Conservation (phyloP, 1,140 invertebrate species). For the Calephelis virginiensis region DNA sequence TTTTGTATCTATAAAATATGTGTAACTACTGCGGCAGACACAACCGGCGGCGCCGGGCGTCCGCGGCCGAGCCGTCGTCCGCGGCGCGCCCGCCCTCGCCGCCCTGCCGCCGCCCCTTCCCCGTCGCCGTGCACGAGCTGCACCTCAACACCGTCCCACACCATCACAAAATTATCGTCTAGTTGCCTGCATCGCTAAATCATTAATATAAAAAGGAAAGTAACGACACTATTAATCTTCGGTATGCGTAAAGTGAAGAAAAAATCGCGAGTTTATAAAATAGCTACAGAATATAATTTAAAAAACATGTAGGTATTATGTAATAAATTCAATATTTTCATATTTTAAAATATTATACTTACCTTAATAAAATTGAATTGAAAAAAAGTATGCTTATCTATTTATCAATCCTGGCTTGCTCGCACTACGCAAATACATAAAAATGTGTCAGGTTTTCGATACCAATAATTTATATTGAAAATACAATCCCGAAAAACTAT, state of each 20-base stretch:
- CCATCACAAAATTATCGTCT: constrained; percentile 24
- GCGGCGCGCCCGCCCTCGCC: constrained; percentile 30
- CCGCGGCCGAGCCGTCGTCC: constrained; percentile 24
- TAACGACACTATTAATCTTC: too few relatives aligned
- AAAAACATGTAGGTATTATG: too few relatives aligned
- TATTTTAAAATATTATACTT: neutral
- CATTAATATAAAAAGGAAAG: neutral
- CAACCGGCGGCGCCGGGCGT: constrained; percentile 35
- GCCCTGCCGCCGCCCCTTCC: constrained; percentile 59
- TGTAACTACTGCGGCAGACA: neutral
- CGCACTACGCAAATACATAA: too few relatives aligned
- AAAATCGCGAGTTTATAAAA: too few relatives aligned
- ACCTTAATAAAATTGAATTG: constrained; percentile 28
- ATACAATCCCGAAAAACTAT: too few relatives aligned
- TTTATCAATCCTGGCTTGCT: too few relatives aligned
- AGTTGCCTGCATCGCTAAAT: neutral
- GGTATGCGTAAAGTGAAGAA: too few relatives aligned
- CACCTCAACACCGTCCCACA: constrained; percentile 36
- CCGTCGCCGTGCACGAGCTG: constrained; percentile 58
- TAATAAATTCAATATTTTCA: too few relatives aligned
- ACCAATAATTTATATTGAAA: too few relatives aligned
- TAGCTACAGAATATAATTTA: too few relatives aligned
- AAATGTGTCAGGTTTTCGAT: too few relatives aligned
- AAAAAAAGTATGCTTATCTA: neutral
- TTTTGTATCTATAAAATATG: neutral